These are phyloP conservation scores for Drosophila bipectinata DNA, from an alignment of 1,140 invertebrate genomes.

Conservation along the genomic window DNA sequence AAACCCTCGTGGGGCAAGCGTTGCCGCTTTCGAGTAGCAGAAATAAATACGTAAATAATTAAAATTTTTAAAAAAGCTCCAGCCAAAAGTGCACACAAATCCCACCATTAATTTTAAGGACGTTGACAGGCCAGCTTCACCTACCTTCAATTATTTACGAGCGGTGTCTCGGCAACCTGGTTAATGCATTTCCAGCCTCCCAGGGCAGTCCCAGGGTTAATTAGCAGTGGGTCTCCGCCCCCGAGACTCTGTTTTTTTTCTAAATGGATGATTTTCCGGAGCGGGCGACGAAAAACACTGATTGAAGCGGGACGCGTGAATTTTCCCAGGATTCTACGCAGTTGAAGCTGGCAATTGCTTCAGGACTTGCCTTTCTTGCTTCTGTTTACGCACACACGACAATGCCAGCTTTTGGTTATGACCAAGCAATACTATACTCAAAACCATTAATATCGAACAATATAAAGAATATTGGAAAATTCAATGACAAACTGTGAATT, in stretches of 20 bases:
- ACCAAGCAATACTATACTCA: neutral
- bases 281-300: slow-evolving; percentile 5
- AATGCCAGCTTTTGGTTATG: neutral
- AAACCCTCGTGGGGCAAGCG: slow-evolving; percentile 31
- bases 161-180: slow-evolving; percentile 45
- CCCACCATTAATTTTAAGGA: slow-evolving; percentile 53
- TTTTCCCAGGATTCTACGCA: slow-evolving; percentile 62
- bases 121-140: slow-evolving; percentile 51
- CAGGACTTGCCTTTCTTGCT: slow-evolving; percentile 46
- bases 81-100: slow-evolving; percentile 32
- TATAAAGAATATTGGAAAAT: neutral
- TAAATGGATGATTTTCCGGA: slow-evolving; percentile 38
- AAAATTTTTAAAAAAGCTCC: slow-evolving; percentile 25
- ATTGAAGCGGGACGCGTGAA: slow-evolving; percentile 28
- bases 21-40: slow-evolving; percentile 35
- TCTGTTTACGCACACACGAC: slow-evolving; percentile 22
- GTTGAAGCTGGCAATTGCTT: slow-evolving; percentile 39
- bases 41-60: slow-evolving; percentile 40
- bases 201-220: slow-evolving; percentile 36
- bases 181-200: slow-evolving; percentile 35
- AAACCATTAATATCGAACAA: neutral
- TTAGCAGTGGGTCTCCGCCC: slow-evolving; percentile 22
- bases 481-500: neutral
- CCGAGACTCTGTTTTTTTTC: slow-evolving; percentile 9
- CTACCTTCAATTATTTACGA: slow-evolving; percentile 79